Evolutionary conservation across 2,888 invertebrate genomes (phyloP).

Genomic region (Augiades crinisus): DNA sequence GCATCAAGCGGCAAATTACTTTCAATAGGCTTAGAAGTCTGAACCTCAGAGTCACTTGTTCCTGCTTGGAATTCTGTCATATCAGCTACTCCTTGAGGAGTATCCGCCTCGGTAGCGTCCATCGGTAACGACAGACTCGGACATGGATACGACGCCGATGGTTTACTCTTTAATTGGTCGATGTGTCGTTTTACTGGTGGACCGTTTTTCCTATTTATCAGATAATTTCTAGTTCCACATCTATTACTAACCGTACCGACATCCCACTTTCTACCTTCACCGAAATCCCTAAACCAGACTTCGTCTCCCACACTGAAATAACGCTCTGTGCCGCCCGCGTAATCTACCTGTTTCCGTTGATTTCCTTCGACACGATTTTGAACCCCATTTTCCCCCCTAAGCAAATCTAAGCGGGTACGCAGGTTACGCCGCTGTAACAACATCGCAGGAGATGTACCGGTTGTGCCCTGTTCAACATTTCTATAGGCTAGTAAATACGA

Average conservation of each 20-base stretch:
- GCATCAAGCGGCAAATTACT: background rate
- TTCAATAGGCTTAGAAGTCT: background rate
- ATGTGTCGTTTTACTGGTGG: conserved; percentile 6
- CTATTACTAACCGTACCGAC: background rate
- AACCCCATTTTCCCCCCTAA: too few species aligned
- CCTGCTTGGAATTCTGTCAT: too few species aligned
- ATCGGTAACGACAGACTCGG: background rate
- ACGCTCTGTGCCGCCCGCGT: background rate
- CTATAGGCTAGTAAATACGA: background rate
- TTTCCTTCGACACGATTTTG: background rate
- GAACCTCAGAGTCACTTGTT: background rate
- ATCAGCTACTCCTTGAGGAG: too few species aligned
- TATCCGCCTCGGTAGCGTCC: too few species aligned
- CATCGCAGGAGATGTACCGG: background rate
- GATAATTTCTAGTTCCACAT: conserved; percentile 1
- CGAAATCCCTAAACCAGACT: background rate
- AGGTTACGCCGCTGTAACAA: background rate
- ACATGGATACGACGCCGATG: background rate
- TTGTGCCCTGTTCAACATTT: background rate
- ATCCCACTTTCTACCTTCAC: background rate
- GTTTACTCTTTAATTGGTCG: background rate
- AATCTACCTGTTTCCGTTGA: background rate
- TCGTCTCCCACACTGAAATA: background rate
- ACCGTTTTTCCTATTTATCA: conserved; percentile 1
- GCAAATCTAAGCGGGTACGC: background rate